These are phyloP conservation scores for Trichomalopsis sarcophagae DNA, from an alignment of 1,140 invertebrate species.

Conservation along the genomic window DNA sequence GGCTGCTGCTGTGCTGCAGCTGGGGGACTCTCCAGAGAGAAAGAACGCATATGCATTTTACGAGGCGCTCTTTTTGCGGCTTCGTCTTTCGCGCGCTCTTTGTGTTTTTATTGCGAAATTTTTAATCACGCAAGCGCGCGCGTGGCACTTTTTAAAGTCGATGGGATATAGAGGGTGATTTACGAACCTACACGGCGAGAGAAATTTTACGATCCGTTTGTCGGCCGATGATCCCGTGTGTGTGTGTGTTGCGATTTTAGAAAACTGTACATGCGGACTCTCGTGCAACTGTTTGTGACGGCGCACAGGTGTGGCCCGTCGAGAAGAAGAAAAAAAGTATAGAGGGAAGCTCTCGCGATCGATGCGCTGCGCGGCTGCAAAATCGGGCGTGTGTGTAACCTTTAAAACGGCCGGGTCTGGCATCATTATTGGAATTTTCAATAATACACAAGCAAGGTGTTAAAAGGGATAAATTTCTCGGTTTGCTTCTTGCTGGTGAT, in stretches of 20 bases:
- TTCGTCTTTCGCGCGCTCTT: neutral
- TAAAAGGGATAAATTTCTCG: no score
- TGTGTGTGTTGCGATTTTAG: neutral
- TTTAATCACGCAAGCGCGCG: neutral
- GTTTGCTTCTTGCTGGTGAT: no score
- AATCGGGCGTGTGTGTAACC: constrained; percentile 9
- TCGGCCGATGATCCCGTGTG: neutral
- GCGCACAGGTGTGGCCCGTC: neutral
- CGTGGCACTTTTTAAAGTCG: neutral
- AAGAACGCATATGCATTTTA: neutral
- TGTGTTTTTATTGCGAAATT: constrained; percentile 5
- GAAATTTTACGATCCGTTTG: neutral
- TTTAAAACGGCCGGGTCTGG: neutral
- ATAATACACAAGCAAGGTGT: no score
- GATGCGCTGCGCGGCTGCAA: neutral
- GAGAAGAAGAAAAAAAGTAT: neutral
- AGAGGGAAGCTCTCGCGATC: neutral
- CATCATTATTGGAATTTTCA: neutral
- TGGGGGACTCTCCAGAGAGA: neutral
- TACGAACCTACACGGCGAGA: neutral
- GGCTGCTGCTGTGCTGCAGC: neutral
- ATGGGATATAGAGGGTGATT: neutral
- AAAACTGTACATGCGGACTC: neutral
- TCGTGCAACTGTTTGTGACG: neutral
- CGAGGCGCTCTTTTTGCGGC: neutral